Evolutionary conservation across 2,888 invertebrate species (phyloP).

Genomic region (Drosophila quinaria): DNA sequence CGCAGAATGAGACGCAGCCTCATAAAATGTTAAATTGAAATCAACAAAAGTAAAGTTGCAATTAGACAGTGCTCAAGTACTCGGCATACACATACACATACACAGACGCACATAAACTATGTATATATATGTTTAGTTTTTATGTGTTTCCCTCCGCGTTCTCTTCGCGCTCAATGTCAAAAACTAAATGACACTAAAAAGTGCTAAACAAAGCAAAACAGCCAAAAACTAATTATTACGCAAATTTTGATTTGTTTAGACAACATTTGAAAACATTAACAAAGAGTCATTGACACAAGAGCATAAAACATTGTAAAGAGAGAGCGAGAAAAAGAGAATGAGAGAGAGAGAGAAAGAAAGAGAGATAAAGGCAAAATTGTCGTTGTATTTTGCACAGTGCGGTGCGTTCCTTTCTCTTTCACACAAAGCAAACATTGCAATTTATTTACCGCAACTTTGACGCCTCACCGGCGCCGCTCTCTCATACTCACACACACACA

Average conservation of each 20-base stretch:
- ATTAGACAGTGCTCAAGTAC: conserved; percentile 55
- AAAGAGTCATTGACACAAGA: conserved; percentile 71
- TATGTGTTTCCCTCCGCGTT: conserved; percentile 9
- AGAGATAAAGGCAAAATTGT: conserved; percentile 30
- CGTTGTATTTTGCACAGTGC: conserved; percentile 17
- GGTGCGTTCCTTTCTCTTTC: conserved; percentile 48
- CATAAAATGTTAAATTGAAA: conserved; percentile 61
- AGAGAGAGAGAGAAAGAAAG: conserved; percentile 2
- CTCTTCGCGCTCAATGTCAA: conserved; percentile 36
- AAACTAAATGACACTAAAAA: conserved; percentile 41
- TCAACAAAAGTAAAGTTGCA: conserved; percentile 57
- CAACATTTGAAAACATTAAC: conserved; percentile 53
- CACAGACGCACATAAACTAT: conserved; percentile 7
- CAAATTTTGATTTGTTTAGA: conserved; percentile 67
- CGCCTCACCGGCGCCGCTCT: conserved; percentile 47
- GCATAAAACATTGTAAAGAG: conserved; percentile 42
- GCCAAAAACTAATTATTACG: conserved; percentile 70
- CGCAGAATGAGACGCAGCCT: conserved; percentile 24
- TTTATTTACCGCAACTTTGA: conserved; percentile 44
- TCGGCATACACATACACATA: conserved; percentile 26
- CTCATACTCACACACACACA: background rate
- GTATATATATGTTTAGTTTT: conserved; percentile 9
- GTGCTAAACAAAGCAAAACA: conserved; percentile 40
- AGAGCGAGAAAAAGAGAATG: conserved; percentile 4
- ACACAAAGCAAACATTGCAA: conserved; percentile 41